Evolutionary conservation across 1,140 invertebrate genomes (phyloP).

Genomic region (Wasmannia auropunctata): DNA sequence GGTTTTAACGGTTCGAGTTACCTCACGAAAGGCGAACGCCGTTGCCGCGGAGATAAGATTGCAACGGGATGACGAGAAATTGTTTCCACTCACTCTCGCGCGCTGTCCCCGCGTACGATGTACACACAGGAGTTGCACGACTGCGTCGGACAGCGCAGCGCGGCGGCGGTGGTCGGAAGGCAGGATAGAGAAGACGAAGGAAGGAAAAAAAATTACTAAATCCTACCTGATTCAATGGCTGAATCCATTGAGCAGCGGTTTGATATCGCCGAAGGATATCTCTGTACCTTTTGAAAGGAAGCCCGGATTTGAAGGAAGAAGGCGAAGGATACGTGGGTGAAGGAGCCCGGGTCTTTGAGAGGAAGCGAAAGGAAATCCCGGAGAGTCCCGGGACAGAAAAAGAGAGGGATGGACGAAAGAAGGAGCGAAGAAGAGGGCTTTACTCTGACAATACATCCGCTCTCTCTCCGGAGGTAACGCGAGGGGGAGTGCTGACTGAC

Average conservation of each 20-base stretch:
- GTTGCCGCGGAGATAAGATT: conserved; percentile 63
- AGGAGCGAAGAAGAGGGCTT: conserved; percentile 69
- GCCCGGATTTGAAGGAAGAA: conserved; percentile 68
- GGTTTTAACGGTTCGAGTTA: conserved; percentile 64
- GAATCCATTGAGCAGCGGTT: conserved; percentile 75
- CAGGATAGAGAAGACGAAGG: conserved; percentile 5
- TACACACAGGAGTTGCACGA: conserved; percentile 25
- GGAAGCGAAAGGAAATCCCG: conserved; percentile 41
- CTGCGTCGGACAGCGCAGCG: conserved; percentile 36
- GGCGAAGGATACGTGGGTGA: conserved; percentile 5
- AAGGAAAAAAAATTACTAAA: conserved; percentile 76
- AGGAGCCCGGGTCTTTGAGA: conserved; percentile 19
- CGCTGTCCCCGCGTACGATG: neutral
- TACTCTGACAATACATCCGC: conserved; percentile 80
- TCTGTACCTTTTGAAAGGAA: conserved; percentile 73
- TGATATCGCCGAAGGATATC: conserved; percentile 78
- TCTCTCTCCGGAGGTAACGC: conserved; percentile 63
- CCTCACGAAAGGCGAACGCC: conserved; percentile 51
- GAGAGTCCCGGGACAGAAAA: neutral
- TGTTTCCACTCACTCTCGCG: conserved; percentile 40
- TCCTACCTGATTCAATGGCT: conserved; percentile 75
- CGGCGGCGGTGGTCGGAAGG: neutral
- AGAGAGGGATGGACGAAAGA: conserved; percentile 50
- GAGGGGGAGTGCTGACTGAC: conserved; percentile 72
- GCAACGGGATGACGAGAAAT: conserved; percentile 12